Percentiles rank a stretch among this genome's conserved stretches.
These are phyloP conservation scores for Phalanger gymnotis DNA, from an alignment of 2,797 vertebrate species.

Conservation along the genomic window DNA sequence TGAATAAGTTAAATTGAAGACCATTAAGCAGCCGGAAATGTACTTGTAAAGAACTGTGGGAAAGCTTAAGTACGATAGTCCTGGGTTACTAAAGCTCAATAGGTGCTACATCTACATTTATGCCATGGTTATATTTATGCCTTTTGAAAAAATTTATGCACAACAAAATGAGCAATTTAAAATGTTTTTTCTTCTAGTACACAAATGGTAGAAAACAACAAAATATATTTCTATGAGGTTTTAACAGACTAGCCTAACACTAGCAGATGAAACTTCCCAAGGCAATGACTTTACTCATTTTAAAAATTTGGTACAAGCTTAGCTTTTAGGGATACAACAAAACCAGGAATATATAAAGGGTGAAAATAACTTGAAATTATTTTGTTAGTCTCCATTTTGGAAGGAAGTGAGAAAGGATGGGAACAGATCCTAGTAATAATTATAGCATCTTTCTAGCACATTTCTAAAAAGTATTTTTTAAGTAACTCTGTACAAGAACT, in stretches of 20 bases:
- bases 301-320: neutral
- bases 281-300: neutral
- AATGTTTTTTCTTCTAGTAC: conserved; percentile 42
- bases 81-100: conserved; percentile 43
- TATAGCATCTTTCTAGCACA: neutral
- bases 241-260: conserved; percentile 24
- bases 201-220: conserved; percentile 31
- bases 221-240: conserved; percentile 35
- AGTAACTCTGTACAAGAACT: neutral
- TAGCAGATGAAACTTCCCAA: neutral
- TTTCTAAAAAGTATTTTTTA: conserved; percentile 38
- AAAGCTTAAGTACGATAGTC: conserved; percentile 13
- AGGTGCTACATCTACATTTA: conserved; percentile 37
- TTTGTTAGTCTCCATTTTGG: neutral
- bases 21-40: conserved; percentile 50
- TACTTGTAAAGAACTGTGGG: conserved; percentile 26
- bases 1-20: conserved; percentile 57
- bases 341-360: neutral
- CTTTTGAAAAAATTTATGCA: conserved; percentile 60
- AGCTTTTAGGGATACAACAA: neutral
- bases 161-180: conserved; percentile 54
- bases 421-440: neutral
- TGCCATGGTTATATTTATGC: conserved; percentile 39
- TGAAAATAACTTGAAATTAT: neutral
- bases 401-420: neutral